Conservation (phyloP, 1,140 invertebrate genomes). For the Heliconius himera region DNA sequence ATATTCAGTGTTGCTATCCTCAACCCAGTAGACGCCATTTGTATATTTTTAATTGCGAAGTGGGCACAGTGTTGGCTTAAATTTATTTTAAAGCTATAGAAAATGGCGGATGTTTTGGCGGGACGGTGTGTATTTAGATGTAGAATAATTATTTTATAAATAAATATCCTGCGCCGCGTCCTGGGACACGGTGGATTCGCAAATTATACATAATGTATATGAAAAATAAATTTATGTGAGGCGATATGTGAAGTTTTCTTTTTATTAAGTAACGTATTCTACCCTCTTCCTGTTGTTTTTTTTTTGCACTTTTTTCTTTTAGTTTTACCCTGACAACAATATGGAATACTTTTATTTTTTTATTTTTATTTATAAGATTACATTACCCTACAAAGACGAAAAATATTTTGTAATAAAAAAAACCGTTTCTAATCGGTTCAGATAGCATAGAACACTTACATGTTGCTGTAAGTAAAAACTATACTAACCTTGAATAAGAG, state of each 20-base stretch:
- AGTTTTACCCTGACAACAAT: too few species aligned
- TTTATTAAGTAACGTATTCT: conserved; percentile 12
- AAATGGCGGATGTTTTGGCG: conserved; percentile 59
- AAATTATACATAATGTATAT: conserved; percentile 81
- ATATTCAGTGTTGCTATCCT: conserved; percentile 37
- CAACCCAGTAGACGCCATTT: conserved; percentile 51
- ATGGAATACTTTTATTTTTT: too few species aligned
- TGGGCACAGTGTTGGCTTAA: conserved; percentile 41
- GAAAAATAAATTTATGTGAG: conserved; percentile 81
- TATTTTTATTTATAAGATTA: too few species aligned
- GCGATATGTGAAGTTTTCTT: conserved; percentile 39
- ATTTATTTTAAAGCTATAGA: conserved; percentile 62
- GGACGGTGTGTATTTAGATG: conserved; percentile 60
- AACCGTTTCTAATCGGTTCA: too few species aligned
- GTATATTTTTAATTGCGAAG: conserved; percentile 58
- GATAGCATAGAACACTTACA: too few species aligned
- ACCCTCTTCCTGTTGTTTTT: not conserved
- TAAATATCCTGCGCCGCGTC: conserved; percentile 70
- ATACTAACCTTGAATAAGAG: not conserved
- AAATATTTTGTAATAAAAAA: too few species aligned
- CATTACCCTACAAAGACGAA: too few species aligned
- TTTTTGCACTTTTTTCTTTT: too few species aligned
- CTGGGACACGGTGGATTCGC: conserved; percentile 78
- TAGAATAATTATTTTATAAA: conserved; percentile 78
- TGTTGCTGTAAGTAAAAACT: too few species aligned